These are phyloP conservation scores for Hypercompe scribonia DNA, from an alignment of 2,888 invertebrate genomes.

Conservation along the genomic window DNA sequence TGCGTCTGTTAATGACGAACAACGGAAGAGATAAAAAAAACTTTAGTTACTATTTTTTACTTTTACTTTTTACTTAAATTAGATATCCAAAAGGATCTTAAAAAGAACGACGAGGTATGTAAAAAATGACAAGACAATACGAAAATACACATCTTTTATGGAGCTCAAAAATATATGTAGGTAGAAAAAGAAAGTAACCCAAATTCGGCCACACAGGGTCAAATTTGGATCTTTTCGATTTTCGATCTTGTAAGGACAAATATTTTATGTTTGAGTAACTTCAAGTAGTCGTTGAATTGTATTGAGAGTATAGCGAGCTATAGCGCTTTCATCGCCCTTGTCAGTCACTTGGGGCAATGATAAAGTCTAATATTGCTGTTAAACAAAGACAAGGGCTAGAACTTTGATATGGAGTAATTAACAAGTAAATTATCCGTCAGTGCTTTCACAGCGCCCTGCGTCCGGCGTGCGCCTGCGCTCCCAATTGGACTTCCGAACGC, in stretches of 20 bases:
- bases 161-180: too few species aligned
- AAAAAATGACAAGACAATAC: too few species aligned
- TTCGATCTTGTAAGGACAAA: too few species aligned
- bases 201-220: too few species aligned
- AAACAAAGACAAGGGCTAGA: conserved; percentile 36
- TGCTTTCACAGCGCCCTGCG: conserved; percentile 80
- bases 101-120: neutral
- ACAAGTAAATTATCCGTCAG: conserved; percentile 71
- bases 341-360: neutral
- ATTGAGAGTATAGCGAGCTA: too few species aligned
- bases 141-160: too few species aligned
- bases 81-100: neutral
- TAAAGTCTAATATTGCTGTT: neutral
- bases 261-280: neutral
- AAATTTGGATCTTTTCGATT: too few species aligned
- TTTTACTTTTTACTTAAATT: too few species aligned
- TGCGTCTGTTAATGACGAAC: neutral
- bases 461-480: conserved; percentile 79
- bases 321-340: neutral
- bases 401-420: conserved; percentile 64
- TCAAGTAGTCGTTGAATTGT: too few species aligned
- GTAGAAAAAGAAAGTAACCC: too few species aligned
- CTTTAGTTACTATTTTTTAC: too few species aligned
- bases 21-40: neutral
- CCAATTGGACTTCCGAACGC: conserved; percentile 85